Conservation (phyloP, 2,888 invertebrate species). For the Auanema sp. region DNA sequence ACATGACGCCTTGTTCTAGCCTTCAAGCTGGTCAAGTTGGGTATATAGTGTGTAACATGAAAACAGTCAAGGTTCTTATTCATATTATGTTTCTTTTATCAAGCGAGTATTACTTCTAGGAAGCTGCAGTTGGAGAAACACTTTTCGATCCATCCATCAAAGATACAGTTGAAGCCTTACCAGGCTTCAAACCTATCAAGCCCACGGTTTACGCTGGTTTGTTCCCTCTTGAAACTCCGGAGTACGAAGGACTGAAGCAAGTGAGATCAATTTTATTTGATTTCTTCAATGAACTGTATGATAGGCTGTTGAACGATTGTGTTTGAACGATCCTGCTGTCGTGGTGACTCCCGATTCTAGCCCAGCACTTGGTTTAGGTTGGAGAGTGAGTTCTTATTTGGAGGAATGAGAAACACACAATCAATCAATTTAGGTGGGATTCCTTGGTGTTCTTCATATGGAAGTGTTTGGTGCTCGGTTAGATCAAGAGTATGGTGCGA, state of each 20-base stretch:
- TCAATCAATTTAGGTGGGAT: conserved; percentile 47
- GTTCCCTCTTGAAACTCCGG: conserved; percentile 79
- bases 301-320: conserved; percentile 83
- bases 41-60: conserved; percentile 81
- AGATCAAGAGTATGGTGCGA: conserved; percentile 69
- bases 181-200: conserved; percentile 73
- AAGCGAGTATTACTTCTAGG: conserved; percentile 23
- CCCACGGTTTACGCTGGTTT: conserved; percentile 85
- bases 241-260: conserved; percentile 66
- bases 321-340: conserved; percentile 92
- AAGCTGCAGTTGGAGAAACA: conserved; percentile 60
- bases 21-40: conserved; percentile 87
- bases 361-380: conserved; percentile 69
- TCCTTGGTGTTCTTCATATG: conserved; percentile 69
- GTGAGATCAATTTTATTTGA: not conserved
- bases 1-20: conserved; percentile 57
- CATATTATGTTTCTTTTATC: not conserved
- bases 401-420: no score
- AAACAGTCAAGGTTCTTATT: conserved; percentile 67
- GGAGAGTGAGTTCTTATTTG: conserved; percentile 64
- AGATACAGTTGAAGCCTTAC: conserved; percentile 72
- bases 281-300: not conserved
- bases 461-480: conserved; percentile 69
- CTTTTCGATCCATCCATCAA: conserved; percentile 64
- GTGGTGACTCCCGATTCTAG: conserved; percentile 75